Percentiles rank a stretch among this genome's conserved stretches.
Evolutionary conservation across 2,113 vertebrate species (phyloP).

Genomic region (Limanda limanda): DNA sequence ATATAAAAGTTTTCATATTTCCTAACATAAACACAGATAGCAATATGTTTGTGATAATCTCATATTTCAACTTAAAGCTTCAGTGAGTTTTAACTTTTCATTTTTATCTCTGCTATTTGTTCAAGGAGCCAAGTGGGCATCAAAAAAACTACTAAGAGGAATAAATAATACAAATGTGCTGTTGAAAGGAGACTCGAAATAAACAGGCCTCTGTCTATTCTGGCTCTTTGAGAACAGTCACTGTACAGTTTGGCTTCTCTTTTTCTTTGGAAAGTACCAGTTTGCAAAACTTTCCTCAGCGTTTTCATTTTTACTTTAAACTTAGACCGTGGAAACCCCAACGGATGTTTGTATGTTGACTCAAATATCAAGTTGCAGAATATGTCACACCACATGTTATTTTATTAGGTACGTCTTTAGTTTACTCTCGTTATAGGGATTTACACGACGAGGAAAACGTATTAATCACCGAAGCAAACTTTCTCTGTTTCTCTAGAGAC

Average conservation of each 20-base stretch:
- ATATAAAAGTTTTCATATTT: too few species aligned
- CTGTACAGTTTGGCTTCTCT: neutral
- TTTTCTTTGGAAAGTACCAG: neutral
- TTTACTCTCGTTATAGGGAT: too few species aligned
- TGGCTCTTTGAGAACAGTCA: neutral
- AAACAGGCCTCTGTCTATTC: neutral
- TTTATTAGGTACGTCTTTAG: too few species aligned
- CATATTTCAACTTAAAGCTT: neutral
- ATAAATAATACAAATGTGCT: neutral
- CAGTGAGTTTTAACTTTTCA: neutral
- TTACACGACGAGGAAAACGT: neutral
- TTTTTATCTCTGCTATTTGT: neutral
- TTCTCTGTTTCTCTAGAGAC: neutral
- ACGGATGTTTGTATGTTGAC: neutral
- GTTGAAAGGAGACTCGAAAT: neutral
- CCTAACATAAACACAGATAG: too few species aligned
- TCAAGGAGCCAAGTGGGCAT: neutral
- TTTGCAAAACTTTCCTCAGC: neutral
- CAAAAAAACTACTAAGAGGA: neutral
- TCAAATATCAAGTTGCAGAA: neutral
- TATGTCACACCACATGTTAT: too few species aligned
- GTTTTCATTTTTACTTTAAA: neutral
- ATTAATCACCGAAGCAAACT: constrained; percentile 12
- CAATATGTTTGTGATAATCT: too few species aligned
- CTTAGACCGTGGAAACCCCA: neutral